Evolutionary conservation across 2,113 vertebrate species (phyloP).

Genomic region (Octodon degus): DNA sequence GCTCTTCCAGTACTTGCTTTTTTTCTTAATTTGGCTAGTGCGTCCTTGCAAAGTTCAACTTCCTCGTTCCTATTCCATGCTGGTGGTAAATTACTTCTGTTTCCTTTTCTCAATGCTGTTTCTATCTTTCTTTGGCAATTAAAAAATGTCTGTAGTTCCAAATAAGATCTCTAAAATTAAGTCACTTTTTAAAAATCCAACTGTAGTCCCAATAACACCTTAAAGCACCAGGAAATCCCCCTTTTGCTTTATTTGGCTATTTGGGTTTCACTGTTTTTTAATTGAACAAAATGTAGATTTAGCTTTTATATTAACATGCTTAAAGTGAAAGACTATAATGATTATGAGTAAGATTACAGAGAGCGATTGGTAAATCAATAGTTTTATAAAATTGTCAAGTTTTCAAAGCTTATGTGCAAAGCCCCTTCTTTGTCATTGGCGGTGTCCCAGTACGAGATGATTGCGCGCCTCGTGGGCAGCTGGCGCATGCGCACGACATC

Average conservation of each 20-base stretch:
- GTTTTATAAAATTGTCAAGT: constrained; percentile 3
- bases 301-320: constrained; percentile 20
- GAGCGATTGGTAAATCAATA: not conserved
- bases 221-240: not conserved
- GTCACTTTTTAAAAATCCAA: not conserved
- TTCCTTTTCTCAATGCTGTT: not conserved
- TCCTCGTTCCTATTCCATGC: not conserved
- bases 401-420: constrained; percentile 13
- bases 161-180: constrained; percentile 47
- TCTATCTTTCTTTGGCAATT: constrained; percentile 22
- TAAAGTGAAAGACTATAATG: constrained; percentile 15
- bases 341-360: not conserved
- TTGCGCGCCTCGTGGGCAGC: not conserved
- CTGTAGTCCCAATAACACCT: not conserved
- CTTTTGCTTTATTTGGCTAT: constrained; percentile 7
- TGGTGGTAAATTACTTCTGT: constrained; percentile 12
- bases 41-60: constrained; percentile 2
- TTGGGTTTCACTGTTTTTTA: not conserved
- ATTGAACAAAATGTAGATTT: not conserved
- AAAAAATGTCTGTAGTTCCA: constrained; percentile 38
- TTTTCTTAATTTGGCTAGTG: not conserved
- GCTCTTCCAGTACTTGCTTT: not conserved
- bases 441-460: rapidly evolving
- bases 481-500: rapidly evolving
- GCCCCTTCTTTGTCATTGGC: not conserved